Evolutionary conservation across 2,888 invertebrate species (phyloP), one percentile per base, ranked within the genome.

Genomic region (Andrena camellia): DNA sequence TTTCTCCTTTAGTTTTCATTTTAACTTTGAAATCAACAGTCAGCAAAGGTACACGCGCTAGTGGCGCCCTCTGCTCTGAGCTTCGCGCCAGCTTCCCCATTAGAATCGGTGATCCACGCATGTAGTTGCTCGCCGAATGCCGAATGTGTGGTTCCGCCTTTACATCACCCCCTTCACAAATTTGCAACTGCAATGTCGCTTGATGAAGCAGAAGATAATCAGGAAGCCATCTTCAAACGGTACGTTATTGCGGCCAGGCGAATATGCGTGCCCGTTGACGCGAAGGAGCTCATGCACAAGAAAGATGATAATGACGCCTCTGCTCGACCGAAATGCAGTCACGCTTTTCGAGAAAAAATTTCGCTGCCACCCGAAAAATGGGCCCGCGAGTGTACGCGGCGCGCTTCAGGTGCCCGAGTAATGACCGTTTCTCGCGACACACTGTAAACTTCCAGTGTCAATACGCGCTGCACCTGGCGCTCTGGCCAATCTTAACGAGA

Each of bases 381-480:
- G 57, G n/a, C 48, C 48, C 33, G 29, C 62, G 48, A 57, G 59
- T 59, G 73, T 68, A 78, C 62, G 81, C 42, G 63, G 76, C 60
- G 69, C 69, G 84, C 42, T 52, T 88, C 88, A 88, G 84, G 84
- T 87, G 86, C 73, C 50, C 42, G 70, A 59, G 70, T 87, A 87
- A 88, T 71, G 81, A 84, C 73, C 68, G 71, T 77, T 76, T 79
- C 78, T 70, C 60, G 66, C 70, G 80, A 86, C 81, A 80, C 80
- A 71, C 84, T 78, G 69, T 76, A 88, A 87, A 88, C 88, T 88
- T 75, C 57, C 81, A 60, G 29, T 84, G 84, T 87, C 88, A 80
- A 82, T 86, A 86, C 67, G 50, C 64, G 48, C 29, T 81, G 77
- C 88, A 88, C 77, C 88, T 86, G 83, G 83, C 66, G 66, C 17